Evolutionary conservation across 2,113 vertebrate genomes (phyloP), one percentile per base, ranked within the genome.

Genomic region (Perca schrenkii): DNA sequence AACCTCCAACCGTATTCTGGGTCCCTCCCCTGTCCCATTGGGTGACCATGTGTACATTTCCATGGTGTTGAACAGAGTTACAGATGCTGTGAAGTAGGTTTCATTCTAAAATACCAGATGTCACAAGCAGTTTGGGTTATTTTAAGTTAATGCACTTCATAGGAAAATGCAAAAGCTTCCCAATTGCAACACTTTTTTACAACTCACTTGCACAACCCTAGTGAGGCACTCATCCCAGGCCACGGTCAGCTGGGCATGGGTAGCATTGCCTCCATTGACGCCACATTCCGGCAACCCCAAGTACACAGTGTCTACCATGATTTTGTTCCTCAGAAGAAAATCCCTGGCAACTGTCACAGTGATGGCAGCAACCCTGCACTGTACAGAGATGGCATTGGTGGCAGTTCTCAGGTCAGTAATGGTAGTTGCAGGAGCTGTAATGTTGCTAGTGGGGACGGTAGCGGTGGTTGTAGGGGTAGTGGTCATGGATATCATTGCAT

Each of bases 181-280:
- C 7, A 22, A 62, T n/a, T 49, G 14, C 34, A 66, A 47, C 10
- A 28, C 47, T 69, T 49, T 49, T 58, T 46, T n/a, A 70, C 70
- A 56, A 83, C 97, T 96, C 89, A 99, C 96, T 0, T 94, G 93
- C 14, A 93, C 72, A 3, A 96, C 40, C 0, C 67, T 22, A 3
- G 96, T 97, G 28, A 65, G 90, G 0, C 98, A 99, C 74, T 95
- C 71, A 0, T 91, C 83, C 98, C 97, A 98, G 0, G 80, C 84
- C 0, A 93, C 93, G 1, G 84, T 94, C 90, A 99, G 95, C 60
- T 93, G 77, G 22, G 92, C 86, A 0, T 97, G 96, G 0, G 95
- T 96, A 68, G 17, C 6, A 12, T 97, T 98, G 56, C 75, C 88
- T 50, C 25, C 31, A 14, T 91, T 96, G 49, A 95, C 85, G 0